Evolutionary conservation across 2,888 invertebrate species (phyloP), one percentile per base, ranked within the genome.

Genomic region (Standfussiana lucernea): DNA sequence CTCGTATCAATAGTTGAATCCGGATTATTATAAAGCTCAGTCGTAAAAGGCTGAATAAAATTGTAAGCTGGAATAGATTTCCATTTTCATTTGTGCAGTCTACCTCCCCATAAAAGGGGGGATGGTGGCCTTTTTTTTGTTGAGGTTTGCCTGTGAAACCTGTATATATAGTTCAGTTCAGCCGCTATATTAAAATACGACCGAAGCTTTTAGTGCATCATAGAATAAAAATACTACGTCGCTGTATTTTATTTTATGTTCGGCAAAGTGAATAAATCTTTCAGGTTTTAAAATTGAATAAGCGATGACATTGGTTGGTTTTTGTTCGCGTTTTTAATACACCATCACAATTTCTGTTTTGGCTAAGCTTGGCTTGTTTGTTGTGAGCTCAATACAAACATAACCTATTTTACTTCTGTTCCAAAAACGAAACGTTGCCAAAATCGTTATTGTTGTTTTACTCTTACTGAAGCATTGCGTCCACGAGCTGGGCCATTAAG

Each of bases 21-120:
- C 56, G 47, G 45, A 75, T 72, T 75, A 72, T 68, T 72, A 75
- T 71, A 47, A 75, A 83, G 75, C 45, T 32, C 65, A 72, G 73
- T 67, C 56, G 74, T 75, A 74, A 71, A 77, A 72, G 66, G 56
- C 37, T 67, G 69, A 68, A 73, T 71, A n/a, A 80, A 80, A 83
- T 79, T 82, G 40, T 77, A 82, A 79, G 76, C 67, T 78, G 73
- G 64, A 75, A 86, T 78, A 79, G 61, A 75, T 79, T 81, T 83
- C 45, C 45, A 79, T 80, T 86, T n/a, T n/a, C n/a, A n/a, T n/a
- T 80, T 79, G 67, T 86, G 69, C 75, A 65, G 71, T 37, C 71
- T 77, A 70, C 70, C 77, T 78, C 79, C 71, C 73, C 65, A 47
- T 65, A 37, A 53, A 50, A 59, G 75, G 77, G 75, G n/a, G 76